These are phyloP conservation scores for Parnassius glacialis DNA, from an alignment of 2,888 invertebrate genomes.

Conservation along the genomic window DNA sequence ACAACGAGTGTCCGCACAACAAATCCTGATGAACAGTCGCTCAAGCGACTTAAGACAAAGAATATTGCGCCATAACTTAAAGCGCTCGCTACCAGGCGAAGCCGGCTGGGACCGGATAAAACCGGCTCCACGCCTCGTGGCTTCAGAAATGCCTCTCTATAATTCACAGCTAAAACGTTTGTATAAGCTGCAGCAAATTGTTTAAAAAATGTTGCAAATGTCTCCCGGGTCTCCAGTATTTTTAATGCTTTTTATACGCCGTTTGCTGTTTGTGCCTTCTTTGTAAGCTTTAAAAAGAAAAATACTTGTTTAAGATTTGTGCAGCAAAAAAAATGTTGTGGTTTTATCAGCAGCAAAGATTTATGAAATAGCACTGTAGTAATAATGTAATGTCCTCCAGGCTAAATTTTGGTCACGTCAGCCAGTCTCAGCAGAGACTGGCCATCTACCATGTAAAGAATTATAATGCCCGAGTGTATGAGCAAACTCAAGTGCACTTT, in stretches of 20 bases:
- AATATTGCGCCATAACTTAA: constrained; percentile 32
- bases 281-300: background rate
- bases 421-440: too few species aligned
- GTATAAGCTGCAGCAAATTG: constrained; percentile 23
- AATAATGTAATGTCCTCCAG: too few species aligned
- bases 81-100: constrained; percentile 11
- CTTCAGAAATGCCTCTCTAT: constrained; percentile 22
- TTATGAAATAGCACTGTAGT: too few species aligned
- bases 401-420: too few species aligned
- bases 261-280: background rate
- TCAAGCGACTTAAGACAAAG: constrained; percentile 27
- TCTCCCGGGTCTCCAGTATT: background rate
- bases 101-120: constrained; percentile 29
- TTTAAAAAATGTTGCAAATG: constrained; percentile 18
- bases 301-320: too few species aligned
- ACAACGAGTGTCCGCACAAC: constrained; percentile 18
- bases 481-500: too few species aligned
- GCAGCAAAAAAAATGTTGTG: too few species aligned
- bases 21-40: constrained; percentile 21
- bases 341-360: too few species aligned
- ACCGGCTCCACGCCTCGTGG: constrained; percentile 29
- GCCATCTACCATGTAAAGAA: too few species aligned
- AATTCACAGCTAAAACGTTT: constrained; percentile 23
- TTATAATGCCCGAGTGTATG: too few species aligned
- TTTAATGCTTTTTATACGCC: background rate